Conservation (phyloP, 2,113 vertebrate genomes). For the Prunella fulvescens region DNA sequence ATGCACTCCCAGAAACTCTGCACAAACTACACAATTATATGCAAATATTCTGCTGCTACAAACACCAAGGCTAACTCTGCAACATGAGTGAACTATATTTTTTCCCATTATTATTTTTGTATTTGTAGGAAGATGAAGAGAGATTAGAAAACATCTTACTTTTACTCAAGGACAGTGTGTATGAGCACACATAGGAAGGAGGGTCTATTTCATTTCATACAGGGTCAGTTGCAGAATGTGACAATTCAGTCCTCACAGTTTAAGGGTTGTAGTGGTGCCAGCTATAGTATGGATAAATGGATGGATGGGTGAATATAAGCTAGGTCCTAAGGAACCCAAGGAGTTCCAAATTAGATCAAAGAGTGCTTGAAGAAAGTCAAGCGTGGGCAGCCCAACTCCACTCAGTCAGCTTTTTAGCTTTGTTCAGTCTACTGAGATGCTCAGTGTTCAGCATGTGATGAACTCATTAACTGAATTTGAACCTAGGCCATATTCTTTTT, state of each 20-base stretch:
- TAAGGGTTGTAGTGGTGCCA: background rate
- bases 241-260: background rate
- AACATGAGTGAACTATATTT: background rate
- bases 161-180: background rate
- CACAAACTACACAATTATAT: background rate
- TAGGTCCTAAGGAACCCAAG: background rate
- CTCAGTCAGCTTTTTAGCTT: background rate
- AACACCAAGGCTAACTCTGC: background rate
- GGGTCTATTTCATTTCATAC: too few relatives aligned
- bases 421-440: background rate
- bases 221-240: background rate
- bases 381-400: background rate
- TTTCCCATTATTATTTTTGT: background rate
- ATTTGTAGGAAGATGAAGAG: background rate
- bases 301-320: background rate
- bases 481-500: background rate
- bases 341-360: background rate
- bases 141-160: background rate
- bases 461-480: background rate
- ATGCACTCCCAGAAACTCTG: background rate
- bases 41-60: background rate
- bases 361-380: background rate
- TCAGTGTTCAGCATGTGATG: background rate
- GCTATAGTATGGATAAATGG: background rate
- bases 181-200: background rate